Conservation (phyloP, 1,140 invertebrate genomes). For the Centruroides sculpturatus region DNA sequence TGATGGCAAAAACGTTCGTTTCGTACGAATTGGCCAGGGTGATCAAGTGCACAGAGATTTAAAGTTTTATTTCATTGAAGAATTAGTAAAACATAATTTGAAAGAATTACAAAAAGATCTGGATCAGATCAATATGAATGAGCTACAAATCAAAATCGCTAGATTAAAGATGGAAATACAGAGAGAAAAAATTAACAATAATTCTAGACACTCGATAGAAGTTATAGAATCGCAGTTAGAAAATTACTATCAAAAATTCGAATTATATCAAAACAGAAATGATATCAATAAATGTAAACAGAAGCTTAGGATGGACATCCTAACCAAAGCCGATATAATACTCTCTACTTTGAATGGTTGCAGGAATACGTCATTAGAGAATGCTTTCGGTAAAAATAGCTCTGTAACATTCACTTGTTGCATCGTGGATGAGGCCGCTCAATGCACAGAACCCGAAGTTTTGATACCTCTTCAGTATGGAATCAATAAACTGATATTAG, state of each 20-base stretch:
- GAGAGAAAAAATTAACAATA: no score
- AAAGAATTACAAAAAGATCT: slow-evolving; percentile 1
- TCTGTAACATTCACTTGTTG: slow-evolving; percentile 4
- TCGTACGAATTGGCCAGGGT: slow-evolving; percentile 43
- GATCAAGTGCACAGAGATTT: slow-evolving; percentile 38
- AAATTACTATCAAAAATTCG: neutral
- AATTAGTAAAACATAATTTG: slow-evolving; percentile 27
- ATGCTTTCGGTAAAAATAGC: neutral
- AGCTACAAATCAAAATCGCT: slow-evolving; percentile 2
- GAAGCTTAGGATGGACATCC: neutral
- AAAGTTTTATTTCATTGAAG: slow-evolving; percentile 34
- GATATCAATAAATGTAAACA: neutral
- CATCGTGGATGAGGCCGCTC: slow-evolving; percentile 9
- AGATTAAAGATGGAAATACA: slow-evolving; percentile 13
- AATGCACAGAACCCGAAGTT: slow-evolving; percentile 11
- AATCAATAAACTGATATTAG: slow-evolving; percentile 46
- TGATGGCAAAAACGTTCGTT: slow-evolving; percentile 30
- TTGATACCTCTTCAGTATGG: slow-evolving; percentile 7
- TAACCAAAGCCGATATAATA: slow-evolving; percentile 7
- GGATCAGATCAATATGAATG: neutral
- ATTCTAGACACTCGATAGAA: no score
- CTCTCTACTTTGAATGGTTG: slow-evolving; percentile 1
- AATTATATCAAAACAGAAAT: neutral
- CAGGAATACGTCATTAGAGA: neutral
- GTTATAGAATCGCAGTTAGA: neutral